Percentiles rank a stretch among this genome's conserved stretches.
These are phyloP conservation scores for Asteroscopus sphinx DNA, from an alignment of 2,888 invertebrate species.

Conservation along the genomic window DNA sequence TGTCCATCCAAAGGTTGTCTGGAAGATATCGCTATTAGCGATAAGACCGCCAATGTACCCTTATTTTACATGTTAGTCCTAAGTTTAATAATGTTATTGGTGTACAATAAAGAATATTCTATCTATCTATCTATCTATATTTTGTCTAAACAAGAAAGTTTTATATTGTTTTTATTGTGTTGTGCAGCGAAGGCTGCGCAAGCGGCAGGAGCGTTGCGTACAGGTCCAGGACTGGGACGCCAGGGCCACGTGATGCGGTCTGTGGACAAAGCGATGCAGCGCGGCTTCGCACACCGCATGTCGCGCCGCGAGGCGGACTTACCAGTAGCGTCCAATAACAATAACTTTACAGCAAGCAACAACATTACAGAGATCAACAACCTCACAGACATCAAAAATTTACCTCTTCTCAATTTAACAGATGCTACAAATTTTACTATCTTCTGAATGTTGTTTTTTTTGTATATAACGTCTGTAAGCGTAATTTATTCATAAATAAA, in stretches of 20 bases:
- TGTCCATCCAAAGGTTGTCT: too few species aligned
- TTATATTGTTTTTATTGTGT: slow-evolving; percentile 4
- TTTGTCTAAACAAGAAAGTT: too few species aligned
- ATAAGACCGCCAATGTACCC: too few species aligned
- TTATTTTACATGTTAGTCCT: too few species aligned
- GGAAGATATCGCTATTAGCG: too few species aligned
- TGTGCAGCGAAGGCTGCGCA: slow-evolving; percentile 73
- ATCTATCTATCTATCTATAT: too few species aligned
- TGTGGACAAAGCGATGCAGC: slow-evolving; percentile 67
- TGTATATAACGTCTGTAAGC: slow-evolving; percentile 28
- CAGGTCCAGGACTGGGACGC: slow-evolving; percentile 48
- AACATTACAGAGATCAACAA: slow-evolving; percentile 12
- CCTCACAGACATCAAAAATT: slow-evolving; percentile 4
- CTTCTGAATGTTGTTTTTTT: slow-evolving; percentile 20
- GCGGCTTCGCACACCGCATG: slow-evolving; percentile 70
- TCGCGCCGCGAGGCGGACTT: slow-evolving; percentile 66
- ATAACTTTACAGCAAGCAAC: slow-evolving; percentile 39
- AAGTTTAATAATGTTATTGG: too few species aligned
- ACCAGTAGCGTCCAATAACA: slow-evolving; percentile 57
- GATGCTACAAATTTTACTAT: slow-evolving; percentile 30
- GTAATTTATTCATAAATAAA: slow-evolving; percentile 43
- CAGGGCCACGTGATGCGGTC: slow-evolving; percentile 67
- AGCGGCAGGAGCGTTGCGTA: slow-evolving; percentile 68
- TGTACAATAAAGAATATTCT: too few species aligned
- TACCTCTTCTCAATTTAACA: slow-evolving; percentile 13